A percentile compares a stretch with the other conserved stretches of the same genome.
Evolutionary conservation across 1,140 invertebrate species (phyloP).

Genomic region (Ctenoplectra terminalis): DNA sequence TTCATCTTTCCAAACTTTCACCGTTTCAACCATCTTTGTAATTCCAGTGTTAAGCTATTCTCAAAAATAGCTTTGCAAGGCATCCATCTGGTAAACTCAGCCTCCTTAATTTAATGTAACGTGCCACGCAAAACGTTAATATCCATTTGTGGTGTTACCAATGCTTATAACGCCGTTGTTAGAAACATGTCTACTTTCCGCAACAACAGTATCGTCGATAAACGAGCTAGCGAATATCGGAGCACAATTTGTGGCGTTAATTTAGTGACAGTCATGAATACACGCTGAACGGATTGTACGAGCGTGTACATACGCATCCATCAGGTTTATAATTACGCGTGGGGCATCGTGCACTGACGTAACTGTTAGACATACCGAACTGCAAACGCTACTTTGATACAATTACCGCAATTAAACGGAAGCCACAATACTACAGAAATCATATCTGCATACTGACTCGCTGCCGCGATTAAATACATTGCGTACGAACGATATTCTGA

Average conservation of each 20-base stretch:
- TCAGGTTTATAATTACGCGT: constrained; percentile 47
- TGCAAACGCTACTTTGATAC: constrained; percentile 61
- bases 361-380: constrained; percentile 50
- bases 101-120: too few relatives aligned
- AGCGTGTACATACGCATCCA: constrained; percentile 24
- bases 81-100: too few relatives aligned
- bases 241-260: constrained; percentile 35
- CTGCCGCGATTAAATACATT: constrained; percentile 58
- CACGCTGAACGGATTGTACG: constrained; percentile 34
- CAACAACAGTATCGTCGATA: too few relatives aligned
- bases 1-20: too few relatives aligned
- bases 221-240: background rate
- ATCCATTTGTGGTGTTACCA: too few relatives aligned
- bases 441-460: constrained; percentile 42
- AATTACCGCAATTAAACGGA: constrained; percentile 66
- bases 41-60: too few relatives aligned
- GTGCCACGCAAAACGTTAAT: too few relatives aligned
- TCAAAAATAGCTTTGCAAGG: too few relatives aligned
- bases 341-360: constrained; percentile 33
- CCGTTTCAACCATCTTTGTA: too few relatives aligned
- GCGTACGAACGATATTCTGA: constrained; percentile 35
- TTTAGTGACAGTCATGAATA: constrained; percentile 42
- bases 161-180: too few relatives aligned
- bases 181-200: too few relatives aligned
- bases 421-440: constrained; percentile 62